phyloP scores from a whole-genome alignment of 2,888 invertebrate species.

The Agriopis leucophaearia region DNA sequence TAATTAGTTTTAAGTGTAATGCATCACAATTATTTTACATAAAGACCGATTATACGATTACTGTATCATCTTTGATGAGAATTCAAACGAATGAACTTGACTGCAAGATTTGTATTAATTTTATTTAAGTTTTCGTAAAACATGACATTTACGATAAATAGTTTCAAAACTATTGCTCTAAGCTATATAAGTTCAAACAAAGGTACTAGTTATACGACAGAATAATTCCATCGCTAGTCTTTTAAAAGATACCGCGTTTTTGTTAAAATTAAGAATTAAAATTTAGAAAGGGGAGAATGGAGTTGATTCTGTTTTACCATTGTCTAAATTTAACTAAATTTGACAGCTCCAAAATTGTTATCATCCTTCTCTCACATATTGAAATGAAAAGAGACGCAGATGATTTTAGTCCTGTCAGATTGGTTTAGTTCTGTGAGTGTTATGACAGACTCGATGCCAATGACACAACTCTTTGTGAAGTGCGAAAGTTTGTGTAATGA shows the following conservation, averaged over 20 bases:
- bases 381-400: no score
- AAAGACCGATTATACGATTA: constrained; percentile 1
- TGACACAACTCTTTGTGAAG: background rate
- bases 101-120: background rate
- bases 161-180: background rate
- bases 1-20: constrained; percentile 24
- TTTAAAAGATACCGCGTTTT: constrained; percentile 36
- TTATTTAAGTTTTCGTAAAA: background rate
- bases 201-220: constrained; percentile 1
- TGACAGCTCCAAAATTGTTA: no score
- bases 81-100: background rate
- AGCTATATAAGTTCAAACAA: background rate
- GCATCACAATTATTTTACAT: constrained; percentile 23
- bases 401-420: no score
- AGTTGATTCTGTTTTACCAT: no score
- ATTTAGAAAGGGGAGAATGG: no score
- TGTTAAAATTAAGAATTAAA: constrained; percentile 15
- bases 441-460: no score
- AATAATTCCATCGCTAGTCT: constrained; percentile 41
- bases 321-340: no score
- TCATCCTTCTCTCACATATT: no score
- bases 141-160: background rate
- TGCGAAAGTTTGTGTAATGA: background rate
- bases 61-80: background rate
- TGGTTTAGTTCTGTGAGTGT: no score